Percentiles rank a stretch among this genome's conserved stretches.
Conservation (phyloP, 1,140 invertebrate species). For the Pteromalus puparum region DNA sequence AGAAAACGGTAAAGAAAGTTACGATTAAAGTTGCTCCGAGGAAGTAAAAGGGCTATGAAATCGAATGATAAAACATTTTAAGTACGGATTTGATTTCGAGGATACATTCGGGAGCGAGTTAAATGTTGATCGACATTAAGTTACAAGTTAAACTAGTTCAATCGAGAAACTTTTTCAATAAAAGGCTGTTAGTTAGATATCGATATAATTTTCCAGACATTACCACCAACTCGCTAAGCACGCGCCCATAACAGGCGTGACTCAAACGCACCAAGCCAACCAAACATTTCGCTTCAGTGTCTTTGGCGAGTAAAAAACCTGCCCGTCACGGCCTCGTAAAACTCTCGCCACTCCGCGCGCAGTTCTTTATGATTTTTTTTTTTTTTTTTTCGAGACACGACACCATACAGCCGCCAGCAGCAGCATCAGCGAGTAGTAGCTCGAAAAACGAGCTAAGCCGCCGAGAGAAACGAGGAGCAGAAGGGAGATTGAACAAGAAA, state of each 20-base stretch:
- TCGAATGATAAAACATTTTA: neutral
- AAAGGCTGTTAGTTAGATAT: no score
- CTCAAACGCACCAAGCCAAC: neutral
- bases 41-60: no score
- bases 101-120: neutral
- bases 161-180: no score
- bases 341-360: neutral
- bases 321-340: slow-evolving; percentile 26
- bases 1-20: no score
- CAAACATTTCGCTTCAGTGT: neutral
- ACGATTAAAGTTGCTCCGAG: no score
- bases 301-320: slow-evolving; percentile 2
- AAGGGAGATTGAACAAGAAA: slow-evolving; percentile 54
- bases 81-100: neutral
- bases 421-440: neutral
- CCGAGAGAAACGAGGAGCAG: slow-evolving; percentile 22
- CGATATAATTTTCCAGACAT: no score
- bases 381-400: slow-evolving; percentile 18
- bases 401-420: neutral
- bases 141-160: no score
- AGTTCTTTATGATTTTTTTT: slow-evolving; percentile 46
- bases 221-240: no score
- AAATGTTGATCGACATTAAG: no score
- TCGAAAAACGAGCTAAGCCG: slow-evolving; percentile 21
- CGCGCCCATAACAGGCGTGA: no score